These are phyloP conservation scores for Anarrhichthys ocellatus DNA, from an alignment of 2,113 vertebrate genomes.

Conservation along the genomic window DNA sequence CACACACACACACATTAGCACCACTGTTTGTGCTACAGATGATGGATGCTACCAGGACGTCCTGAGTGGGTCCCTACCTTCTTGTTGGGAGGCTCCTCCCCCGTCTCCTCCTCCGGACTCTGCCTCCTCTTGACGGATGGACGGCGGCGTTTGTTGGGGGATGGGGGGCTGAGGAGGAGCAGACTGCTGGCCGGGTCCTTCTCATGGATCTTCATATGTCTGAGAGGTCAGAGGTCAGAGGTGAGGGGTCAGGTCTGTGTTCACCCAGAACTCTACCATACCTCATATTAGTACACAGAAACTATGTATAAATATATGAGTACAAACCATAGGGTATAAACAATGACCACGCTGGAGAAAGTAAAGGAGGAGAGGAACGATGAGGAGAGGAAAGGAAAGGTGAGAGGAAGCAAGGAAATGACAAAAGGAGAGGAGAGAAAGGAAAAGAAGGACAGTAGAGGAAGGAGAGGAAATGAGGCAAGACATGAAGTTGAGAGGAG, in stretches of 20 bases:
- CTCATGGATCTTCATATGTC: conserved; percentile 99
- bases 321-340: too few species aligned
- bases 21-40: too few species aligned
- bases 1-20: conserved; percentile 45
- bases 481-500: too few species aligned
- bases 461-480: too few species aligned
- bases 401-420: not conserved
- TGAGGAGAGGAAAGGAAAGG: not conserved
- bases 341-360: too few species aligned
- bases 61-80: conserved; percentile 81
- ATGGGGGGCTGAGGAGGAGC: conserved; percentile 85
- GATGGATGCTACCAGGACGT: too few species aligned
- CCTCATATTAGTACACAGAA: too few species aligned
- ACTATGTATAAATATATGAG: too few species aligned
- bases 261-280: too few species aligned
- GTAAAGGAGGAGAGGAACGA: too few species aligned
- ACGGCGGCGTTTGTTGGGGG: conserved; percentile 90
- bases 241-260: too few species aligned
- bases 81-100: conserved; percentile 88
- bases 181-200: conserved; percentile 89
- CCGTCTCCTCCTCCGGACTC: conserved; percentile 83
- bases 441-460: too few species aligned
- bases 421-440: not conserved
- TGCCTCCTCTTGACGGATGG: conserved; percentile 90
- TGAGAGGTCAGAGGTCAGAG: conserved; percentile 57